Percentiles rank a stretch among this genome's conserved stretches.
Conservation (phyloP, 2,113 vertebrate species). For the Indicator indicator region DNA sequence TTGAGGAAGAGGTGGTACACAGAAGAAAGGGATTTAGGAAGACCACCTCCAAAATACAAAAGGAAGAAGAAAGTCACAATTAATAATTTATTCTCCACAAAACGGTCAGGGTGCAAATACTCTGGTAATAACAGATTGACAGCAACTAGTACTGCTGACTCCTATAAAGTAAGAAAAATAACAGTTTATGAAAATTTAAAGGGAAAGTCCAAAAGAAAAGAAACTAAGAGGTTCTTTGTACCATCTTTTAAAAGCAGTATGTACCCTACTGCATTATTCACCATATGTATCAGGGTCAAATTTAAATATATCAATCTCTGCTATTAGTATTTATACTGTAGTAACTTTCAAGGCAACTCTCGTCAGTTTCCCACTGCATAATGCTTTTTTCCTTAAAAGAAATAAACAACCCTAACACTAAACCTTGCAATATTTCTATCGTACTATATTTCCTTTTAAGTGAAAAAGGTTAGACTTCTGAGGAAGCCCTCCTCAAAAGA, state of each 20-base stretch:
- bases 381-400: not conserved
- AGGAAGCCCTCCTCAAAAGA: not conserved
- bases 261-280: not conserved
- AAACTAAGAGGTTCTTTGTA: not conserved
- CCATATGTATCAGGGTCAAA: not conserved
- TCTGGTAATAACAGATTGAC: conserved; percentile 58
- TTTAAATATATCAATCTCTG: not conserved
- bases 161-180: not conserved
- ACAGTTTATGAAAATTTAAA: not conserved
- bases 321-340: not conserved
- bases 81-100: conserved; percentile 35
- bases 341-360: not conserved
- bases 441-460: not conserved
- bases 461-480: not conserved
- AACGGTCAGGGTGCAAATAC: conserved; percentile 29
- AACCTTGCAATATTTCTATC: not conserved
- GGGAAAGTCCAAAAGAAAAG: not conserved
- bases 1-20: conserved; percentile 65
- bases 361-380: not conserved
- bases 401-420: not conserved
- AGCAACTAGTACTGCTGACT: not conserved
- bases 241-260: not conserved
- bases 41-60: conserved; percentile 71
- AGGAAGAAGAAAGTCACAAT: conserved; percentile 56
- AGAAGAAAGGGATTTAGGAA: conserved; percentile 68